Conservation (phyloP, 2,113 vertebrate species). For the Collichthys lucidus region DNA sequence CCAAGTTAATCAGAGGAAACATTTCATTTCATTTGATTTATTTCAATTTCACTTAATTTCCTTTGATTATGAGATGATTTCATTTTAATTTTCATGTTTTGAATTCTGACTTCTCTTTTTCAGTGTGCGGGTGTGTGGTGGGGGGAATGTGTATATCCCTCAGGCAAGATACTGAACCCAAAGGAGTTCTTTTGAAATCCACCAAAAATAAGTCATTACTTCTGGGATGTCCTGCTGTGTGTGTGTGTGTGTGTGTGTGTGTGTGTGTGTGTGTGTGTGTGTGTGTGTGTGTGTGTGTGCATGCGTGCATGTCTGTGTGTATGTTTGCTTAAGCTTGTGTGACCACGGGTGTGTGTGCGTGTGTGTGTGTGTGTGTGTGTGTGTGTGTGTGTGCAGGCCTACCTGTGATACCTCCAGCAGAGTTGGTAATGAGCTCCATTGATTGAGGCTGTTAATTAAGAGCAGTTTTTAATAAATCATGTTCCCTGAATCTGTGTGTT, state of each 20-base stretch:
- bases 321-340: not conserved
- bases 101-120: not conserved
- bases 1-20: constrained; percentile 27
- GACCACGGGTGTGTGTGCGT: not conserved
- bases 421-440: constrained; percentile 73
- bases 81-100: constrained; percentile 9
- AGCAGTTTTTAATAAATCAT: constrained; percentile 78
- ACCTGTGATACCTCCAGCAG: constrained; percentile 70
- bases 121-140: not conserved
- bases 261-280: constrained; percentile 4
- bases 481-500: constrained; percentile 64
- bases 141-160: constrained; percentile 2
- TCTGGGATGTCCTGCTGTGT: constrained; percentile 23
- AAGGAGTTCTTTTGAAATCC: constrained; percentile 47
- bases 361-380: not conserved
- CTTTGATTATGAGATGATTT: constrained; percentile 34
- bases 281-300: not conserved
- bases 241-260: not conserved
- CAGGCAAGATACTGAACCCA: constrained; percentile 18
- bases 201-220: constrained; percentile 47
- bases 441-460: constrained; percentile 77
- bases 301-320: not conserved
- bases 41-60: constrained; percentile 23
- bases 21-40: constrained; percentile 5
- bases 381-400: constrained; percentile 11